phyloP scores from a whole-genome alignment of 37 sponge, comb jelly and placozoan species.

The Bolinopsis microptera region DNA sequence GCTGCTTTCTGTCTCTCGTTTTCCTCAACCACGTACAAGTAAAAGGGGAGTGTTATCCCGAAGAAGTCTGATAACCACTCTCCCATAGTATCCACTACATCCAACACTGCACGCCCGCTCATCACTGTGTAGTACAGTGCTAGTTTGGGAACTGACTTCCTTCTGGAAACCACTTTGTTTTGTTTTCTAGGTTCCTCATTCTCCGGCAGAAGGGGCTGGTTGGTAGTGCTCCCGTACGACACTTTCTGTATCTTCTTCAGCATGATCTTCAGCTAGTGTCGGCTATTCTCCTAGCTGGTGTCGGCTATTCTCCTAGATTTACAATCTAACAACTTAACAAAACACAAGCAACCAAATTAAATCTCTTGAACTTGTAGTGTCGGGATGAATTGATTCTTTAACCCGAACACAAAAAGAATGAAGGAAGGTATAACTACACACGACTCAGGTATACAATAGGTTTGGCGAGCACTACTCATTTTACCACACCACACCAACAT shows the following conservation, averaged over 20 bases:
- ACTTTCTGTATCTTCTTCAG: not conserved
- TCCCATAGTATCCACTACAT: not conserved
- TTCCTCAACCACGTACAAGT: not conserved
- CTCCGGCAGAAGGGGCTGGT: not conserved
- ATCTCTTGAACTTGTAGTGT: too few species aligned
- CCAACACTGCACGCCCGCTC: not conserved
- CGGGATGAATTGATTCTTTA: too few species aligned
- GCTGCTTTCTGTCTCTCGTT: not conserved
- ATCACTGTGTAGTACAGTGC: not conserved
- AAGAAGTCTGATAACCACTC: conserved; percentile 46
- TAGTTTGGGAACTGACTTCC: not conserved
- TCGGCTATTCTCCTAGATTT: too few species aligned
- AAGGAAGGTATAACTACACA: not conserved
- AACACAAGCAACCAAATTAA: too few species aligned
- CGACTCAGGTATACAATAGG: not conserved
- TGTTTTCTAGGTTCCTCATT: not conserved
- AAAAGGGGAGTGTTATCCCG: not conserved
- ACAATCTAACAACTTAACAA: too few species aligned
- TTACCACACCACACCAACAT: not conserved
- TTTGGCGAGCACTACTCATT: not conserved
- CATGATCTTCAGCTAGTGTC: too few species aligned
- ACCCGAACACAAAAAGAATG: too few species aligned
- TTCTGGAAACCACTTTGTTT: not conserved
- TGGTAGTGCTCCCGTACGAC: not conserved
- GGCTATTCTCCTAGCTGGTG: too few species aligned